phyloP scores from a whole-genome alignment of 2,888 invertebrate genomes.

The Phrixothrix hirtus region DNA sequence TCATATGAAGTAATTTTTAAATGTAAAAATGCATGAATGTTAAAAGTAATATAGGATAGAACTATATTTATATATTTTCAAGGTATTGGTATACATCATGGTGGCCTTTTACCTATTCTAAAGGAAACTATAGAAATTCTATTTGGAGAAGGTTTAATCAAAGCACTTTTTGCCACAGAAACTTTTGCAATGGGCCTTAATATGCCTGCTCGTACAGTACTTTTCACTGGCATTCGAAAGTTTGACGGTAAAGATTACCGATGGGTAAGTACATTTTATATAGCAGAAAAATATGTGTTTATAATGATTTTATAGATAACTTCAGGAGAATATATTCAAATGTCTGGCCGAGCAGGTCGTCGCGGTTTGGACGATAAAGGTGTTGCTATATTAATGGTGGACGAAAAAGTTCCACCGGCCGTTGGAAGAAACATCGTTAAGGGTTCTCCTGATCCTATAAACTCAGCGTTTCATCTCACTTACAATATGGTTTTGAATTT shows the following conservation, averaged over 20 bases:
- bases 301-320: constrained; percentile 67
- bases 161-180: constrained; percentile 98
- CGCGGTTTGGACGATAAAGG: constrained; percentile 96
- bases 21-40: no score
- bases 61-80: no score
- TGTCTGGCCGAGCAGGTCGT: constrained; percentile 98
- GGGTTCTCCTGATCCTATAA: constrained; percentile 92
- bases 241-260: constrained; percentile 96
- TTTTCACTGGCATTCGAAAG: constrained; percentile 94
- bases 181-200: constrained; percentile 99
- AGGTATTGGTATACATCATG: constrained; percentile 98
- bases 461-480: constrained; percentile 98
- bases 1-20: no score
- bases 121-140: constrained; percentile 99
- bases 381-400: constrained; percentile 98
- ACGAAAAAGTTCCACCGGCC: constrained; percentile 88
- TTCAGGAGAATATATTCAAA: constrained; percentile 99
- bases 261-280: constrained; percentile 68
- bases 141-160: constrained; percentile 96
- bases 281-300: constrained; percentile 48
- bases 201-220: constrained; percentile 99
- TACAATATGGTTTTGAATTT: constrained; percentile 99
- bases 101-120: constrained; percentile 90
- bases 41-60: neutral
- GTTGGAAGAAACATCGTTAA: constrained; percentile 78